phyloP scores from a whole-genome alignment of 2,113 vertebrate genomes.

The Rhinolophus sinicus region DNA sequence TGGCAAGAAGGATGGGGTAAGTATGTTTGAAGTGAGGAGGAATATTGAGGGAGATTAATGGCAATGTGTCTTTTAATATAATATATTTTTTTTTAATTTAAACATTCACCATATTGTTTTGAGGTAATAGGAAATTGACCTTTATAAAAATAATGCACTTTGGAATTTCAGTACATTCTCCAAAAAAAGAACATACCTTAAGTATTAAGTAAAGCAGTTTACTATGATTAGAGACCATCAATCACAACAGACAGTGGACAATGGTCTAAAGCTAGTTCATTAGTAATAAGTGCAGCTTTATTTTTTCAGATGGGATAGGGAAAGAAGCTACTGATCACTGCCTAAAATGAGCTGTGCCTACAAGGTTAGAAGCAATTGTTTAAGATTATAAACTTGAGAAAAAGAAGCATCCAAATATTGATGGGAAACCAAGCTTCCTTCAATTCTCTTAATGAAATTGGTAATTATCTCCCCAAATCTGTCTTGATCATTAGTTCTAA shows the following conservation, averaged over 20 bases:
- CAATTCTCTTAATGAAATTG: constrained; percentile 22
- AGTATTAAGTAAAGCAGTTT: constrained; percentile 1
- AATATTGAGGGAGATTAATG: no score
- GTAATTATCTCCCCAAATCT: not conserved
- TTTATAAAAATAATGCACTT: not conserved
- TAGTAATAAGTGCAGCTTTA: constrained; percentile 23
- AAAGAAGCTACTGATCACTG: not conserved
- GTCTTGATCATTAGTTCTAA: not conserved
- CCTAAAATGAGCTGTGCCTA: not conserved
- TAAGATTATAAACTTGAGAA: not conserved
- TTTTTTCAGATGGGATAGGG: not conserved
- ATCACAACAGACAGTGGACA: not conserved
- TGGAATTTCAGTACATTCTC: not conserved
- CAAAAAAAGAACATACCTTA: not conserved
- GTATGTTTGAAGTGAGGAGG: no score
- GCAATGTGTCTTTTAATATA: no score
- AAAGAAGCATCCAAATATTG: not conserved
- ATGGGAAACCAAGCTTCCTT: not conserved
- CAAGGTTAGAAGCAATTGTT: not conserved
- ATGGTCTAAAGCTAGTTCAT: not conserved
- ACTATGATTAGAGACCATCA: not conserved
- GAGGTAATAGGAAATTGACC: not conserved
- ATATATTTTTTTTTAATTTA: no score
- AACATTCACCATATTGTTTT: not conserved
- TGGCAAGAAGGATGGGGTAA: no score